Base-by-base conservation (phyloP, 2,888 invertebrate genomes). In the Polyploca ridens region DNA sequence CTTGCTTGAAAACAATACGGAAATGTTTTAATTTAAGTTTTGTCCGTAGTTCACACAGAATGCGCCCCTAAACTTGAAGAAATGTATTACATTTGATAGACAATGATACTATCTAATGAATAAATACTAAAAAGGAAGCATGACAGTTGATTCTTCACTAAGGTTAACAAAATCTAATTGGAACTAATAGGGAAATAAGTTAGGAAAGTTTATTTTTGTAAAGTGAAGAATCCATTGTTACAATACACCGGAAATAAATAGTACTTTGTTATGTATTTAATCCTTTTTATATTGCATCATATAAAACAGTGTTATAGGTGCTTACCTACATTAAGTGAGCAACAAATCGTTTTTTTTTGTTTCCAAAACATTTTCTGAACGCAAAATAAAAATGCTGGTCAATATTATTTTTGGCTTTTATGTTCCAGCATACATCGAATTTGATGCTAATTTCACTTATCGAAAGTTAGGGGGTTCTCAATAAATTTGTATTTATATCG, bases 1-100 rank as follows among this genome's bases (percentile, higher is more conserved):
- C 91, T 90, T 91, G 87, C 81, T 92, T 92, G 91, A 91, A 91
- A 87, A 90, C 77, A 90, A 90, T 82, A 89, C 77, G 79, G 79
- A 81, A 41, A 85, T 76, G 65, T 74, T 82, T 80, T 76, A 75
- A 79, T 77, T 74, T 66, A 68, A 70, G 69, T 70, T 70, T 63
- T 71, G 68, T 63, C 61, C 41, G 61, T 61, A 41, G 59, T 61
- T 19, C 16, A 41, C 41, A 61, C 61, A 61, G 41, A 16, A 61
- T 41, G 61, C 41, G 19, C 61, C 38, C 19, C 41, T 41, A 41
- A 44, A 41, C 33, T 27, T 61, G 60, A 16, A 54, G 54, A 60
- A 4, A 19, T 44, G 38, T 35, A 14, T 59, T 35, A 27, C 61
- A 61, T 54, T 54, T n/a, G 54, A 54, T 54, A 54, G 41, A 41